Conservation (phyloP, 2,797 vertebrate species). For the Hypotaenidia okinawae region DNA sequence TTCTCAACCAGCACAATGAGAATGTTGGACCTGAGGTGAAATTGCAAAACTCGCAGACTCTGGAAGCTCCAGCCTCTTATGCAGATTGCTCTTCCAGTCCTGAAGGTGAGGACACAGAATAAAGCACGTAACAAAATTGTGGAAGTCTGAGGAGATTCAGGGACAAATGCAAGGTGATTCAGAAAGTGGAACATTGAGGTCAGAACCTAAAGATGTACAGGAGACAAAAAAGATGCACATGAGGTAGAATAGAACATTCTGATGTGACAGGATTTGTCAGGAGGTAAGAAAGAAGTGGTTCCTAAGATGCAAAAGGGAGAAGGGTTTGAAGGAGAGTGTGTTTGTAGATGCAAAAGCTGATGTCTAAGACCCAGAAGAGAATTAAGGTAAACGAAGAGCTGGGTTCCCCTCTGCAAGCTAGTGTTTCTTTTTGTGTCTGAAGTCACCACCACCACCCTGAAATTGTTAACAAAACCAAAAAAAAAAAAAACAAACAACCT, state of each 20-base stretch:
- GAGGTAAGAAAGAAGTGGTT: not conserved
- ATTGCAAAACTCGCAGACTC: not conserved
- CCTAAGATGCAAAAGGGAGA: not conserved
- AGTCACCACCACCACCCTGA: not conserved
- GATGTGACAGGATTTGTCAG: not conserved
- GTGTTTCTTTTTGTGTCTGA: not conserved
- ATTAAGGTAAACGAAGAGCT: not conserved
- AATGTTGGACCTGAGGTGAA: not conserved
- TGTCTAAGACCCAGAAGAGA: not conserved
- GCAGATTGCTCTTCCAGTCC: not conserved
- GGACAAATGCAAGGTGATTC: not conserved
- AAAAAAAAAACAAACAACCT: not conserved
- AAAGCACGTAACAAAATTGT: not conserved
- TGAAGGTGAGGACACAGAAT: conserved; percentile 10
- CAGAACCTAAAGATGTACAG: not conserved
- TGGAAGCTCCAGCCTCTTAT: not conserved
- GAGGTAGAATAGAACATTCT: not conserved
- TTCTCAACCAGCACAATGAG: not conserved
- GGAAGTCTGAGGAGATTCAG: not conserved
- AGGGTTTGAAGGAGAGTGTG: not conserved
- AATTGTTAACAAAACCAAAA: not conserved
- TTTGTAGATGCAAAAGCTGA: not conserved
- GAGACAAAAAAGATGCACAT: not conserved
- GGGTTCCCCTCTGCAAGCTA: not conserved
- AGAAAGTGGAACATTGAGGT: not conserved